phyloP scores from a whole-genome alignment of 1,140 invertebrate species.

The Drosophila sturtevanti region DNA sequence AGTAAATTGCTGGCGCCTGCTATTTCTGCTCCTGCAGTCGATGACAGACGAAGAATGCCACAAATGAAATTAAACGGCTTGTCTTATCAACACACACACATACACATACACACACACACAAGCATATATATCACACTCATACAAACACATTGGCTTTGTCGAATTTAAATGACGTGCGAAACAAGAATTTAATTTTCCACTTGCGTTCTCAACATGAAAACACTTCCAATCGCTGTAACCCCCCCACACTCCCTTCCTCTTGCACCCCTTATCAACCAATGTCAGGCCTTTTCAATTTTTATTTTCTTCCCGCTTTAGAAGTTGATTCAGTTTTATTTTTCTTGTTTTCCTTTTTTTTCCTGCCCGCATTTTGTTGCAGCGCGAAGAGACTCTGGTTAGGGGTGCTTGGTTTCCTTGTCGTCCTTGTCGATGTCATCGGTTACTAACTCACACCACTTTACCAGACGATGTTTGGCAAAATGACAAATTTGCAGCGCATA shows the following conservation, averaged over 20 bases:
- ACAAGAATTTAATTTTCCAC: conserved; percentile 82
- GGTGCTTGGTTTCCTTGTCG: conserved; percentile 21
- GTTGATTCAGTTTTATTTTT: conserved; percentile 23
- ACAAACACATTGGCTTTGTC: conserved; percentile 48
- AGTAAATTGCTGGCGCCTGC: conserved; percentile 31
- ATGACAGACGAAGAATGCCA: conserved; percentile 43
- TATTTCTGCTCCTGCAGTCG: conserved; percentile 16
- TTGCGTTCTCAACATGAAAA: conserved; percentile 50
- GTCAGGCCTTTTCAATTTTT: conserved; percentile 55
- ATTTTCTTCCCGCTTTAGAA: conserved; percentile 44
- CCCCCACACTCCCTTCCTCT: not conserved
- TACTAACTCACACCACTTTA: conserved; percentile 44
- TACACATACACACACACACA: conserved; percentile 13
- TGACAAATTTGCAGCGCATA: conserved; percentile 77
- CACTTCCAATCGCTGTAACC: conserved; percentile 16
- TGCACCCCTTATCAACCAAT: conserved; percentile 27
- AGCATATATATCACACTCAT: conserved; percentile 3
- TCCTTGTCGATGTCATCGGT: conserved; percentile 49
- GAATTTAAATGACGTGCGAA: conserved; percentile 82
- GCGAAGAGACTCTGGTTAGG: not conserved
- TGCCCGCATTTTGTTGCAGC: not conserved
- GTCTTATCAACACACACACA: conserved; percentile 27
- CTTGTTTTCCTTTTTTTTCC: not conserved
- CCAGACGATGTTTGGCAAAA: conserved; percentile 73
- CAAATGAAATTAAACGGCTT: conserved; percentile 80